Conservation (phyloP, 2,113 vertebrate species). For the Gambusia affinis region DNA sequence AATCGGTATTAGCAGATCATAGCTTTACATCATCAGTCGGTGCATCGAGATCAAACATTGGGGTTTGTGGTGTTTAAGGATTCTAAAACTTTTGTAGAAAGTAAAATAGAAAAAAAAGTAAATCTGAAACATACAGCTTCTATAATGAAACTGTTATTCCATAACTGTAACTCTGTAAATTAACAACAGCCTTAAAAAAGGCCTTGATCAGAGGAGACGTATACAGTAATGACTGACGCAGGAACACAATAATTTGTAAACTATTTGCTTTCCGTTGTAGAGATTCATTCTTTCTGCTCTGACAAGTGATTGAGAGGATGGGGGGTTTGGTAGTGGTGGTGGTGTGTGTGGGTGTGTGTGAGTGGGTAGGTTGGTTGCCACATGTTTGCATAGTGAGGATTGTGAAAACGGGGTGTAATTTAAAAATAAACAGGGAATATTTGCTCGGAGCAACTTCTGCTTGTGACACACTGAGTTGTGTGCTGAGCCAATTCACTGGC, state of each 20-base stretch:
- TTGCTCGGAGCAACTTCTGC: slow-evolving; percentile 64
- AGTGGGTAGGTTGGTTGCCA: background rate
- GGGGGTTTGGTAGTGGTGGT: background rate
- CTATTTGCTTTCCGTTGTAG: background rate
- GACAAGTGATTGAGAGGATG: slow-evolving; percentile 16
- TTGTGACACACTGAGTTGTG: slow-evolving; percentile 69
- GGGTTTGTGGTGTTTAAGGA: background rate
- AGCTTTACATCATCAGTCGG: background rate
- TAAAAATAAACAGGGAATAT: slow-evolving; percentile 71
- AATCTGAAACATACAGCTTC: background rate
- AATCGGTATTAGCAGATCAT: background rate
- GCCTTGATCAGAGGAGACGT: background rate
- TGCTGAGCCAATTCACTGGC: slow-evolving; percentile 63
- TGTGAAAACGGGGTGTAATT: slow-evolving; percentile 43
- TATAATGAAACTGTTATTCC: background rate
- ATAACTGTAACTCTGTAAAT: background rate
- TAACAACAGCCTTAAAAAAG: background rate
- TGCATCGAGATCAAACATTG: background rate
- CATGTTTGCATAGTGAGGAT: slow-evolving; percentile 14
- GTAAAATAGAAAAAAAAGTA: background rate
- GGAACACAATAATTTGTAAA: background rate
- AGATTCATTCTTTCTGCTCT: slow-evolving; percentile 5
- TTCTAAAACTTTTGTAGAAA: background rate
- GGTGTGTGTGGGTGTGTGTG: too few relatives aligned
- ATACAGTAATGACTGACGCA: background rate